Percentiles rank a stretch among this genome's conserved stretches.
phyloP scores from a whole-genome alignment of 2,888 invertebrate genomes.

The Syrista parreyssii region DNA sequence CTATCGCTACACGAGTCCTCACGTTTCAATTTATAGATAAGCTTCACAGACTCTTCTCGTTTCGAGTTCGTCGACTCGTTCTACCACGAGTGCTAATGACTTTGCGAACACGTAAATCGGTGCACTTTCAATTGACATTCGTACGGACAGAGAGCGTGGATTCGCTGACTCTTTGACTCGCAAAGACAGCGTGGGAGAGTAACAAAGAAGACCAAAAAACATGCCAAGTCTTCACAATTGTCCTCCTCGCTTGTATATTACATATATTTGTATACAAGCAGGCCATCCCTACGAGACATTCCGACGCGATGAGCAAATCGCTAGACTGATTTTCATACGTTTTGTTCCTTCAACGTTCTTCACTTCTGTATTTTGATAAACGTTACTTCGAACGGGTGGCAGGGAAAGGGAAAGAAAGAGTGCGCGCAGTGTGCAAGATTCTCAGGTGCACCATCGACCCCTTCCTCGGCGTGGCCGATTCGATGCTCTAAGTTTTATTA shows the following conservation, averaged over 20 bases:
- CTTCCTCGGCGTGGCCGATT: background rate
- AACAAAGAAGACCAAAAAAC: background rate
- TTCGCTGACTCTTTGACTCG: background rate
- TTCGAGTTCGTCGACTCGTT: background rate
- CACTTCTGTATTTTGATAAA: background rate
- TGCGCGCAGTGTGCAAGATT: background rate
- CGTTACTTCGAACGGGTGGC: background rate
- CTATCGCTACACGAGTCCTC: background rate
- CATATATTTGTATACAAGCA: background rate
- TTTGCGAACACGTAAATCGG: background rate
- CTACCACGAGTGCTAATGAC: background rate
- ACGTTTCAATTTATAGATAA: background rate
- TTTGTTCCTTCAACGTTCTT: background rate
- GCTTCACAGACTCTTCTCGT: background rate
- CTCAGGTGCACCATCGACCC: background rate
- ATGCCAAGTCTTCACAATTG: background rate
- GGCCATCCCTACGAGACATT: background rate
- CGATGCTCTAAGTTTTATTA: background rate
- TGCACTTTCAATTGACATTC: background rate
- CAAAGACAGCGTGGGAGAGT: background rate
- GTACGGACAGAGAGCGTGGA: background rate
- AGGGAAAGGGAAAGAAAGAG: background rate
- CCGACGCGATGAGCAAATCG: background rate
- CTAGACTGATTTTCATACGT: background rate
- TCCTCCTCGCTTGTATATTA: background rate